These are phyloP conservation scores for Smutsia temminckii DNA, from an alignment of 2,797 vertebrate genomes.

Conservation along the genomic window DNA sequence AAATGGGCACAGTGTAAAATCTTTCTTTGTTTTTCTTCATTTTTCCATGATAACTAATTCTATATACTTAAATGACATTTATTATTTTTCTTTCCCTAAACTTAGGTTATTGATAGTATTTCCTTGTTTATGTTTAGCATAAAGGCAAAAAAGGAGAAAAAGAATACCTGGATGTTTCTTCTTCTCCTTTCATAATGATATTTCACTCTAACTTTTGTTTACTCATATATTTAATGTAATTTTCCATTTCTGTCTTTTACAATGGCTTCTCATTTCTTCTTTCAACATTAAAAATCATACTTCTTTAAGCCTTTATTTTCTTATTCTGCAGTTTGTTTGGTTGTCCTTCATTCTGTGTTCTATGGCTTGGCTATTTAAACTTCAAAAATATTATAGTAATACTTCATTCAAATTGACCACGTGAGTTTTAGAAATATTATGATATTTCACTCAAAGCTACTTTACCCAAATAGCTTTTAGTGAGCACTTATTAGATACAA, in stretches of 20 bases:
- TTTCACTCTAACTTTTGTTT: conserved; percentile 46
- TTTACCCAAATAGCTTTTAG: conserved; percentile 34
- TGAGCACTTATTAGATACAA: background rate
- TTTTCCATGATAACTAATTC: background rate
- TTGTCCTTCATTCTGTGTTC: background rate
- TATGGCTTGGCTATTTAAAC: background rate
- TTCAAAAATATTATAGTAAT: conserved; percentile 36
- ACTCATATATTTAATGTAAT: background rate
- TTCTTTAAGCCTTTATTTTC: background rate
- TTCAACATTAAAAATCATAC: background rate
- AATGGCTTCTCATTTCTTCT: conserved; percentile 23
- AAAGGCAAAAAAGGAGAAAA: background rate
- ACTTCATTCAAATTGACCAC: conserved; percentile 5
- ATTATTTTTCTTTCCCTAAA: background rate
- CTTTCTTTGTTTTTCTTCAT: background rate
- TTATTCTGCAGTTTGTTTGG: background rate
- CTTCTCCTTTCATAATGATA: background rate
- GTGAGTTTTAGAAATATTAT: conserved; percentile 19
- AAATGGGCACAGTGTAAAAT: background rate
- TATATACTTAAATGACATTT: background rate
- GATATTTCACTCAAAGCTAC: conserved; percentile 21
- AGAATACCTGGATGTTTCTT: background rate
- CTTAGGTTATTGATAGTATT: conserved; percentile 7
- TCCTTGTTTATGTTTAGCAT: conserved; percentile 16
- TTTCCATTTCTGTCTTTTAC: conserved; percentile 33